These are phyloP conservation scores for Thamnophis sirtalis DNA, from an alignment of 2,113 vertebrate genomes.

Conservation along the genomic window DNA sequence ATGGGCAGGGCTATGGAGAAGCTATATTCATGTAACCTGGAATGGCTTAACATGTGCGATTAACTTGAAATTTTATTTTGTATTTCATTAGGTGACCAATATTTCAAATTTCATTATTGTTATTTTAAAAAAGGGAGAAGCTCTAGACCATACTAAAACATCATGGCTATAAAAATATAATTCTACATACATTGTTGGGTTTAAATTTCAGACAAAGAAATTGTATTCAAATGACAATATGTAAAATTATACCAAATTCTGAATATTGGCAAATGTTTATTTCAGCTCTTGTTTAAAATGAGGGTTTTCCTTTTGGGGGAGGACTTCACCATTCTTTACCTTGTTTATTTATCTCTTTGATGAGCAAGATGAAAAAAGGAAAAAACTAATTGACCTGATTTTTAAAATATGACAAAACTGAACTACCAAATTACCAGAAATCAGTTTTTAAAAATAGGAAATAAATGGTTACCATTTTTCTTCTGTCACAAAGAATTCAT, in stretches of 20 bases:
- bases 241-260: background rate
- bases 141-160: background rate
- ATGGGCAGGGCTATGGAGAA: background rate
- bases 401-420: background rate
- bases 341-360: background rate
- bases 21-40: background rate
- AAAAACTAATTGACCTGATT: background rate
- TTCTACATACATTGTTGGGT: background rate
- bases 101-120: background rate
- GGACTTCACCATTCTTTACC: background rate
- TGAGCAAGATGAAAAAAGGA: background rate
- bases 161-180: background rate
- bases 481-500: constrained; percentile 47
- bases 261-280: background rate
- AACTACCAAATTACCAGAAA: background rate
- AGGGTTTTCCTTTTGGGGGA: background rate
- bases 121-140: background rate
- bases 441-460: background rate
- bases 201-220: background rate
- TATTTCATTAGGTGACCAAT: background rate
- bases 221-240: background rate
- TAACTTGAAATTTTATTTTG: background rate
- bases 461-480: constrained; percentile 40
- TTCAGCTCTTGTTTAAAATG: background rate
- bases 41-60: background rate